Percentiles rank a stretch among this genome's conserved stretches.
Evolutionary conservation across 1,140 invertebrate species (phyloP).

Genomic region (Euglossa dilemma): DNA sequence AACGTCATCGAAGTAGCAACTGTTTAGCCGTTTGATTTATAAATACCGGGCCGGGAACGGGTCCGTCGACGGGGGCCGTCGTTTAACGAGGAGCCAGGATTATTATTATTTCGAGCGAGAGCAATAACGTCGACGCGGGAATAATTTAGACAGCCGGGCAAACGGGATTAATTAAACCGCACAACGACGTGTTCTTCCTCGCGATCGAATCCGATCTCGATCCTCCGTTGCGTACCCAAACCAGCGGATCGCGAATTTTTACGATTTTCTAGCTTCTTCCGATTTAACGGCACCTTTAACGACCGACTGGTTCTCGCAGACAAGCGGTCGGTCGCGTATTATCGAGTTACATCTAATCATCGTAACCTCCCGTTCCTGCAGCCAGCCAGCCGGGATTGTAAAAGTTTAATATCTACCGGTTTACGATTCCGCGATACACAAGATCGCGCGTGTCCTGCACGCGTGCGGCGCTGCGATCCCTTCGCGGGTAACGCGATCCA

Average conservation of each 20-base stretch:
- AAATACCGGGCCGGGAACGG: not conserved
- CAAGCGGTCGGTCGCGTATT: constrained; percentile 71
- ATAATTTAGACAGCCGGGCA: not conserved
- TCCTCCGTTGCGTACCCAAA: not conserved
- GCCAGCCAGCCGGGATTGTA: constrained; percentile 74
- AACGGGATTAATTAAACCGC: constrained; percentile 46
- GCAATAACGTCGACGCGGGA: not conserved
- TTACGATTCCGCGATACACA: constrained; percentile 78
- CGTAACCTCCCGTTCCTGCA: constrained; percentile 79
- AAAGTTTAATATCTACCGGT: constrained; percentile 81
- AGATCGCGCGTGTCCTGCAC: constrained; percentile 34
- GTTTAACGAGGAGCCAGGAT: not conserved
- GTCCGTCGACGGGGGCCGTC: not conserved
- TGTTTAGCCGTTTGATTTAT: not conserved
- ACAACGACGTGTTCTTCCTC: not conserved
- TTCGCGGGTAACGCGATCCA: constrained; percentile 26
- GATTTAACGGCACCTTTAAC: constrained; percentile 82
- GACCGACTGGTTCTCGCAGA: constrained; percentile 66
- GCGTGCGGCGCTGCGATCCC: constrained; percentile 7
- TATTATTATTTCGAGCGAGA: constrained; percentile 10
- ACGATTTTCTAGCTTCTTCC: constrained; percentile 77
- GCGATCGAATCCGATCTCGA: constrained; percentile 7
- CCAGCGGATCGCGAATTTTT: constrained; percentile 59
- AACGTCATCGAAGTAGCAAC: not conserved
- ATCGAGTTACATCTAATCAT: constrained; percentile 83